phyloP scores from a whole-genome alignment of 2,888 invertebrate species.

The Agonopterix subpropinquella region DNA sequence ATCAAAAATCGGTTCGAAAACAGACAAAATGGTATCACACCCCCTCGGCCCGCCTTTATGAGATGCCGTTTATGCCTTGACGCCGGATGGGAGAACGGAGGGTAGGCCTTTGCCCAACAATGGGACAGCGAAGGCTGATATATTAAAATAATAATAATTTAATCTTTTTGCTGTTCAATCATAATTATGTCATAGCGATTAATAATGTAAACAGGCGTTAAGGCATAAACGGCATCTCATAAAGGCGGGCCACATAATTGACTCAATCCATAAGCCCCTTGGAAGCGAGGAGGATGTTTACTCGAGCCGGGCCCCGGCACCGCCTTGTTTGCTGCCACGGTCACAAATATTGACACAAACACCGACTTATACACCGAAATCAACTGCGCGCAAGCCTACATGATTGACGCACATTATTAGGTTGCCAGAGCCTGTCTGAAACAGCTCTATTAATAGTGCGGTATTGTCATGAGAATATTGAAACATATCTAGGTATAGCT shows the following conservation, averaged over 20 bases:
- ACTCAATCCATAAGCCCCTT: constrained; percentile 36
- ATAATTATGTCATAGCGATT: background rate
- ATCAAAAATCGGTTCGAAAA: no score
- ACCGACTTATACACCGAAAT: constrained; percentile 21
- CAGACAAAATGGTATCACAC: no score
- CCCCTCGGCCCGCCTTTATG: no score
- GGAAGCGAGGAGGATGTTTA: constrained; percentile 37
- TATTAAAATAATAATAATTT: no score
- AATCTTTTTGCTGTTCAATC: background rate
- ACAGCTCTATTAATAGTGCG: no score
- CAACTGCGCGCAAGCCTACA: constrained; percentile 1
- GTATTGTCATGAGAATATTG: no score
- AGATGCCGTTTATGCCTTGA: no score
- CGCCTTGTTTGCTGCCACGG: constrained; percentile 29
- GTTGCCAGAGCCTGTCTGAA: background rate
- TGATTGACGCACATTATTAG: background rate
- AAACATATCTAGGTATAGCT: no score
- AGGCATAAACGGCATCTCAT: constrained; percentile 4
- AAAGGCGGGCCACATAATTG: constrained; percentile 25
- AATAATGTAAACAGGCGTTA: constrained; percentile 7
- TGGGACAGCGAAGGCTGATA: no score
- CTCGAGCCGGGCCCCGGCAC: constrained; percentile 19
- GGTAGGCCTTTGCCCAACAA: no score
- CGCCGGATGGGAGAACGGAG: no score
- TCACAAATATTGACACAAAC: constrained; percentile 57